Evolutionary conservation across 92 coral and sea anemone species (phyloP), one percentile per base, ranked within the genome.

Genomic region (Parazoanthus atlanticus): DNA sequence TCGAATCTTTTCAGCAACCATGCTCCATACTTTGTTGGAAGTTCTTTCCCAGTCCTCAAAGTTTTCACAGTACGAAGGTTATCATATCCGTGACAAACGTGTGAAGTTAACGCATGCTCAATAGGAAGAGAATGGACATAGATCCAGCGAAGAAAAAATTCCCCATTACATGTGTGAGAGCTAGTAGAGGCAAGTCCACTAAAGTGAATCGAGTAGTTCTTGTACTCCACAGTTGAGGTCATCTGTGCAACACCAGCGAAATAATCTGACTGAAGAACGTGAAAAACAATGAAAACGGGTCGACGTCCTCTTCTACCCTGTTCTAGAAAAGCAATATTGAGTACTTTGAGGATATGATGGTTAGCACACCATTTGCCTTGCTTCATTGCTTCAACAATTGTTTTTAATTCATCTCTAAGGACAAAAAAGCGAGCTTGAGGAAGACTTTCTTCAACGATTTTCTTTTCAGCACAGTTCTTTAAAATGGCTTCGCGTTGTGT

Each of bases 191-290:
- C 76, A 69, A 84, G 87, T 3, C 31, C 77, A 46, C 72, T 89
- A 23, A 79, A 47, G 32, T 78, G n/a, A 1, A 81, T 75, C 21
- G 89, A 88, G 64, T 79, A 79, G 64, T 46, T 72, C 52, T 85
- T 91, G 56, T 15, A 79, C 33, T 91, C 90, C 52, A 89, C 85
- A 11, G 90, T 64, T 33, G 93, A 84, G 13, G 36, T 74, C 92
- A 91, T 91, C 54, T 89, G 86, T 30, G 93, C 93, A 70, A 91
- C 32, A 32, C 93, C 93, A 19, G 91, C 88, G 61, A 91, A 91
- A 19, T 1, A 80, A 36, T 79, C 85, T 32, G 87, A 61, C 46
- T 26, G 31, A 28, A 49, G 25, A 70, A 88, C 80, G 12, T 91
- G 76, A 34, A 91, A 91, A 54, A 91, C 36, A 25, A 91, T 71